These are phyloP conservation scores for Jacana jacana DNA, from an alignment of 2,113 vertebrate genomes.

Conservation along the genomic window DNA sequence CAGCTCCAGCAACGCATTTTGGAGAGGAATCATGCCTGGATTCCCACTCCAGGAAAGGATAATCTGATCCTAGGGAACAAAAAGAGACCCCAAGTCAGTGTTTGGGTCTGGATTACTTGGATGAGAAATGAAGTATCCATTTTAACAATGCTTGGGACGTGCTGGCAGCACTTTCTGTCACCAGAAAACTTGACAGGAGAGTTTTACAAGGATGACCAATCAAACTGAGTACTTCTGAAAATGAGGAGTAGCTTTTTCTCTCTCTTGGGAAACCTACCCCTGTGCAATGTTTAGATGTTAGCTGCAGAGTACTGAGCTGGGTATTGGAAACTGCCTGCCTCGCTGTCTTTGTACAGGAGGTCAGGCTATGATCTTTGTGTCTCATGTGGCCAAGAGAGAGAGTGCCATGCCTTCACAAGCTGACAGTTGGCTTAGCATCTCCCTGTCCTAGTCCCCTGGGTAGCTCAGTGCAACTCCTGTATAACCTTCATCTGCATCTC, in stretches of 20 bases:
- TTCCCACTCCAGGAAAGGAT: neutral
- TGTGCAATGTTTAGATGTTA: neutral
- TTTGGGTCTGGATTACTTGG: neutral
- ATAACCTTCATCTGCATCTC: neutral
- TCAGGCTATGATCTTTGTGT: neutral
- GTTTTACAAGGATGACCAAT: neutral
- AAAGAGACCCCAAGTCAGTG: rapidly evolving
- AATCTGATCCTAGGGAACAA: neutral
- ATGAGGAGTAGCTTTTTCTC: neutral
- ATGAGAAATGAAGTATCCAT: neutral
- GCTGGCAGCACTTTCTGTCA: neutral
- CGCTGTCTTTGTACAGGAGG: neutral
- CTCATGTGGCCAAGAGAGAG: neutral
- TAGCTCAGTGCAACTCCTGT: neutral
- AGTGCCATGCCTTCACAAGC: neutral
- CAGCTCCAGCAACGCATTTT: neutral
- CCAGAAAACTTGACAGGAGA: neutral
- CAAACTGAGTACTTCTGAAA: neutral
- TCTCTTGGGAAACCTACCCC: neutral
- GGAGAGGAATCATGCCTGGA: neutral
- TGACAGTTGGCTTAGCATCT: neutral
- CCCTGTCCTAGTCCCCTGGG: neutral
- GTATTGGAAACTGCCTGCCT: neutral
- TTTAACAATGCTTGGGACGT: neutral
- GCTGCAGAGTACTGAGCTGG: neutral